Base-by-base conservation (phyloP, 2,888 invertebrate species). In the Salticus scenicus region DNA sequence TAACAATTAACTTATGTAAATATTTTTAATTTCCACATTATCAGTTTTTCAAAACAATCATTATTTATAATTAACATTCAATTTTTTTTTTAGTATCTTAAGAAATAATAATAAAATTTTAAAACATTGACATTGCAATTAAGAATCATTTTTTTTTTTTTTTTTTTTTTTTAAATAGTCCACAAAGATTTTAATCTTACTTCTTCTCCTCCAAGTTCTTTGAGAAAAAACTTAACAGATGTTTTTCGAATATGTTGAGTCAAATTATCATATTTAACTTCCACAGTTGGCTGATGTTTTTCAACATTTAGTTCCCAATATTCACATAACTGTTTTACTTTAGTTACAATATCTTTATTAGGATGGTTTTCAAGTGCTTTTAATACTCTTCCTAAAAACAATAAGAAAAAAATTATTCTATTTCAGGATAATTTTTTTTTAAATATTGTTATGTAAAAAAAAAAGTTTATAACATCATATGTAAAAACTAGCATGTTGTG, bases 261-360 rank as follows among this genome's bases (percentile, higher is more conserved):
- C n/a, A 76, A 27, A 57, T 76, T 76, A 70, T 87, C 87, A 66
- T 82, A 87, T 63, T 77, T 37, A 42, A 87, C 87, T 78, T 87
- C 81, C 28, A 87, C 24, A 10, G 70, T 75, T 28, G 87, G 87
- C 17, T 87, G 81, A 28, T 33, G 41, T 63, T 77, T 77, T 1
- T 37, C 37, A 8, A 67, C 67, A 28, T 67, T 31, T 0, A 76
- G 30, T 31, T 77, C 42, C 83, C 83, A 84, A 7, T 24, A 63
- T n/a, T 73, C 30, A 31, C 66, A 64, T 30, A 84, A 31, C 2
- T 51, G n/a, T 69, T 77, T 73, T 0, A 41, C 83, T 42, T 72
- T 57, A 27, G 57, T 20, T 10, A 31, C 37, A 51, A 84, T 78
- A 31, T 63, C 64, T 69, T 72, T 24, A 57, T 69, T 77, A 17